phyloP scores from a whole-genome alignment of 2,797 vertebrate species.

The Enteromius radiatus region DNA sequence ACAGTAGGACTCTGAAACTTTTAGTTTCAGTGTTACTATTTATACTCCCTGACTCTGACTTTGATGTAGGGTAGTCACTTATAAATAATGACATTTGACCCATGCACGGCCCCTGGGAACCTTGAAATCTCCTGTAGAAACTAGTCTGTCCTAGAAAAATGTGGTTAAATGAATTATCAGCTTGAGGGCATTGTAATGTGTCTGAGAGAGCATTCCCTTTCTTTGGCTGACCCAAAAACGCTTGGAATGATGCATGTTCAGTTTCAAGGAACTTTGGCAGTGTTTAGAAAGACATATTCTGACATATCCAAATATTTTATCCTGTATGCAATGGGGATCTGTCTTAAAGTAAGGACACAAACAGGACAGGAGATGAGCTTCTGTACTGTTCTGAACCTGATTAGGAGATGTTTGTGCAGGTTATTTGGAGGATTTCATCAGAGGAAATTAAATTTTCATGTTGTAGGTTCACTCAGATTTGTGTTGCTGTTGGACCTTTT shows the following conservation, averaged over 20 bases:
- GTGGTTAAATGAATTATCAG: constrained; percentile 17
- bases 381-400: constrained; percentile 15
- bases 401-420: constrained; percentile 23
- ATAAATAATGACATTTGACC: constrained; percentile 28
- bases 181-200: constrained; percentile 6
- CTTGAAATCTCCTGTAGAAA: constrained; percentile 23
- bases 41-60: constrained; percentile 17
- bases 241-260: constrained; percentile 3
- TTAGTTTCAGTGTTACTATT: constrained; percentile 21
- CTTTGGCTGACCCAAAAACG: not conserved
- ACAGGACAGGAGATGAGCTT: not conserved
- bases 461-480: constrained; percentile 16
- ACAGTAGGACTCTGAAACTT: not conserved
- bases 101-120: not conserved
- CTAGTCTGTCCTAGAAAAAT: constrained; percentile 2
- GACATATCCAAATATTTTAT: constrained; percentile 3
- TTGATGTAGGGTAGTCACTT: constrained; percentile 19
- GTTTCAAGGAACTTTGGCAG: not conserved
- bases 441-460: constrained; percentile 49
- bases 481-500: constrained; percentile 13
- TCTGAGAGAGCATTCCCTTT: not conserved
- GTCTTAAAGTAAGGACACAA: not conserved
- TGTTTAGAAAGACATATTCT: constrained; percentile 1
- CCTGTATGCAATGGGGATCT: not conserved
- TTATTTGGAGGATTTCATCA: constrained; percentile 22